These are phyloP conservation scores for Venturia canescens DNA, from an alignment of 1,140 invertebrate genomes.

Conservation along the genomic window DNA sequence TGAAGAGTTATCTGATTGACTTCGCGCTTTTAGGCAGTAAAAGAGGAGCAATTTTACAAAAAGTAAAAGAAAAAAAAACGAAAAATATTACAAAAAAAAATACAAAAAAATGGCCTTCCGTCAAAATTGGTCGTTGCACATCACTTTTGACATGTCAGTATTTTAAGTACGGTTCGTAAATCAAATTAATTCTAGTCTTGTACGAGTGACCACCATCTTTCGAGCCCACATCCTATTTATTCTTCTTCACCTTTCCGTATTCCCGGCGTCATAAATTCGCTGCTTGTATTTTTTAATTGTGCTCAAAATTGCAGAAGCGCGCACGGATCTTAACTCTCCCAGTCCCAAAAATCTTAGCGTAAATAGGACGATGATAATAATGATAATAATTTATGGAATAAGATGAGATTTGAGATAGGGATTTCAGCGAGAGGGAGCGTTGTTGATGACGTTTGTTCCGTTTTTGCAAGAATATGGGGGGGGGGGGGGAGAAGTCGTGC, in stretches of 20 bases:
- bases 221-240: slow-evolving; percentile 12
- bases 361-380: background rate
- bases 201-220: slow-evolving; percentile 63
- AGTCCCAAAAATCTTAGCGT: background rate
- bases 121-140: slow-evolving; percentile 66
- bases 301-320: slow-evolving; percentile 46
- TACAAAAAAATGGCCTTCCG: slow-evolving; percentile 63
- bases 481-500: background rate
- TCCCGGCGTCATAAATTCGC: slow-evolving; percentile 13
- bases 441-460: background rate
- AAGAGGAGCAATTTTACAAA: slow-evolving; percentile 56
- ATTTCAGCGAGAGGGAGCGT: background rate
- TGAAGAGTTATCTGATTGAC: slow-evolving; percentile 22
- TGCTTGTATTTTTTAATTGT: slow-evolving; percentile 48
- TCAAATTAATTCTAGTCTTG: slow-evolving; percentile 75
- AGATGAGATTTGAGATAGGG: background rate
- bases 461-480: no score
- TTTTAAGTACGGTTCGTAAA: slow-evolving; percentile 73
- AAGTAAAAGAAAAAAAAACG: no score
- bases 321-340: slow-evolving; percentile 10
- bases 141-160: slow-evolving; percentile 73
- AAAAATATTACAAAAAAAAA: slow-evolving; percentile 49
- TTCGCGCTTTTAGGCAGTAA: slow-evolving; percentile 24
- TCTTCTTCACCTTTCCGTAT: background rate
- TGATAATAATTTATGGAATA: background rate